A percentile compares a stretch with the other conserved stretches of the same genome.
These are phyloP conservation scores for Eonycteris spelaea DNA, from an alignment of 2,113 vertebrate genomes.

Conservation along the genomic window DNA sequence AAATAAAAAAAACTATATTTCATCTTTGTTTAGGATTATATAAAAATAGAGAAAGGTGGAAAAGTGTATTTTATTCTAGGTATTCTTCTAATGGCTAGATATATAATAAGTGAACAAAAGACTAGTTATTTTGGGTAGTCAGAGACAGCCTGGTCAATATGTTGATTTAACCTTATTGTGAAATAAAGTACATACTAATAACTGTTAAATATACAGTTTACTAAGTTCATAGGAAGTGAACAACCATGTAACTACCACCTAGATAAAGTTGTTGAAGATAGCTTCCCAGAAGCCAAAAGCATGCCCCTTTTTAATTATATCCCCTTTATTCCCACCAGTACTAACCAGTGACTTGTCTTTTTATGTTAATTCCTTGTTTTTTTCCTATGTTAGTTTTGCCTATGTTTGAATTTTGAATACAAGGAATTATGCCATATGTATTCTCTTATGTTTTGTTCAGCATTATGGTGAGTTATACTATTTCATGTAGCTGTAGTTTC, in stretches of 20 bases:
- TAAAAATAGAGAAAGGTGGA: neutral
- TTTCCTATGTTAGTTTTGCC: constrained; percentile 5
- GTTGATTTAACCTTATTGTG: neutral
- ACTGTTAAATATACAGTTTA: neutral
- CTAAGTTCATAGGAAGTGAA: neutral
- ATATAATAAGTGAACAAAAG: neutral
- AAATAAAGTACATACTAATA: constrained; percentile 1
- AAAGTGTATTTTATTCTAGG: constrained; percentile 9
- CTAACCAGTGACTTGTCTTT: constrained; percentile 10
- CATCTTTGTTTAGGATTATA: neutral
- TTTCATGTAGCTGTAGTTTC: neutral
- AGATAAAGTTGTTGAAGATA: constrained; percentile 4
- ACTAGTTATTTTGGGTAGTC: neutral
- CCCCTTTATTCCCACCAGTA: neutral
- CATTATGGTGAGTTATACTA: neutral
- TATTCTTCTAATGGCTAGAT: neutral
- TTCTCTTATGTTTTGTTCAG: neutral
- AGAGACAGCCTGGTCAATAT: neutral
- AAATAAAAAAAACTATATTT: neutral
- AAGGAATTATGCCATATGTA: neutral
- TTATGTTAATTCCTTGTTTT: constrained; percentile 30
- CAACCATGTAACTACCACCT: neutral
- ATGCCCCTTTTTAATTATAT: neutral
- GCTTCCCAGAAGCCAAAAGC: neutral
- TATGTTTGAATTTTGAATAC: neutral